Conservation (phyloP, 1,140 invertebrate genomes). For the Lordiphosa stackelbergi region DNA sequence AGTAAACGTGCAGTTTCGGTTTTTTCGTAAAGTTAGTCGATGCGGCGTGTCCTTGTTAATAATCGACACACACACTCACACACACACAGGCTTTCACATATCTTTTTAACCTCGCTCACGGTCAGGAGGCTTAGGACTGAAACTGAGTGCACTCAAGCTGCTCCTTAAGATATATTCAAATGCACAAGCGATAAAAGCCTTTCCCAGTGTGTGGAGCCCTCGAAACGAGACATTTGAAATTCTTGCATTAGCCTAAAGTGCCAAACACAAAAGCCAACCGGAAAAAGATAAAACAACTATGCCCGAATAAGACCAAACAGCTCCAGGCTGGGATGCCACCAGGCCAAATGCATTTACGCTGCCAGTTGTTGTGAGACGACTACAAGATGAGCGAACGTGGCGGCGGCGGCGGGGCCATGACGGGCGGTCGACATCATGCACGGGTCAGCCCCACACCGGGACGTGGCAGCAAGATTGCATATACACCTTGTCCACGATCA, state of each 20-base stretch:
- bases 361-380: slow-evolving; percentile 2
- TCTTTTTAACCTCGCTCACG: slow-evolving; percentile 41
- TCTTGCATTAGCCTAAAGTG: slow-evolving; percentile 43
- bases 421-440: slow-evolving; percentile 51
- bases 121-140: slow-evolving; percentile 10
- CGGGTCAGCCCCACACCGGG: slow-evolving; percentile 78
- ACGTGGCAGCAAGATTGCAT: slow-evolving; percentile 78
- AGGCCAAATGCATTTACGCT: slow-evolving; percentile 30
- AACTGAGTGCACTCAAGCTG: slow-evolving; percentile 7
- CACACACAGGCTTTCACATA: background rate
- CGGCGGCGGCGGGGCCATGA: slow-evolving; percentile 39
- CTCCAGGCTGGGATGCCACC: slow-evolving; percentile 6
- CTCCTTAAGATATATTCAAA: slow-evolving; percentile 1
- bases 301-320: slow-evolving; percentile 14
- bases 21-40: slow-evolving; percentile 3
- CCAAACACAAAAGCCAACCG: slow-evolving; percentile 19
- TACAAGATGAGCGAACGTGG: slow-evolving; percentile 56
- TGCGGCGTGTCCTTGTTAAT: slow-evolving; percentile 37
- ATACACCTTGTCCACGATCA: slow-evolving; percentile 79
- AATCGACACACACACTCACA: slow-evolving; percentile 9
- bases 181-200: slow-evolving; percentile 21
- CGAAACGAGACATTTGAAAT: slow-evolving; percentile 23
- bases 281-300: slow-evolving; percentile 26
- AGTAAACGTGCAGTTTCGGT: slow-evolving; percentile 21
- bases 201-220: too few relatives aligned